Percentiles rank a stretch among this genome's conserved stretches.
These are phyloP conservation scores for Raja brachyura DNA, from an alignment of 2,113 vertebrate genomes.

Conservation along the genomic window DNA sequence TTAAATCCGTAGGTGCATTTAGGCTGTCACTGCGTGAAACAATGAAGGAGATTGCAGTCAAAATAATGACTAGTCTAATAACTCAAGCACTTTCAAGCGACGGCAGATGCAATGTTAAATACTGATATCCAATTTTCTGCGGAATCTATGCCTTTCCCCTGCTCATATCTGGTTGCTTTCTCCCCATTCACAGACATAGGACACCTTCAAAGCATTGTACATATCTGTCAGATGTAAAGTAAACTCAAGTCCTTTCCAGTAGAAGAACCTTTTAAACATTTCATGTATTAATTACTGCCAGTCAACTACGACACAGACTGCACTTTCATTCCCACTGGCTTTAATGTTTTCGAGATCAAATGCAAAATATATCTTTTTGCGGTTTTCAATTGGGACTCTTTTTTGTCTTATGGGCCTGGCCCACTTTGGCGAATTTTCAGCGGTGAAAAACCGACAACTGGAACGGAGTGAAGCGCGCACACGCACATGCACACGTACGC, in stretches of 20 bases:
- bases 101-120: background rate
- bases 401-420: background rate
- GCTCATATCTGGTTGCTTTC: background rate
- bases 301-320: background rate
- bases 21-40: background rate
- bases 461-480: too few relatives aligned
- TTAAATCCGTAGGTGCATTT: background rate
- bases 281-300: background rate
- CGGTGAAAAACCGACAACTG: too few relatives aligned
- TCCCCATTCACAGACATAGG: background rate
- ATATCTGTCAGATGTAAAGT: background rate
- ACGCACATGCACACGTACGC: too few relatives aligned
- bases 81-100: background rate
- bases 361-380: background rate
- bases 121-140: background rate
- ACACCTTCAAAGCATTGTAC: background rate
- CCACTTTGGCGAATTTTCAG: too few relatives aligned
- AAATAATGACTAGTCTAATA: background rate
- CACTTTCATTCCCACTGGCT: background rate
- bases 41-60: background rate
- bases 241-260: background rate
- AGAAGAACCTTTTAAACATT: background rate
- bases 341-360: background rate
- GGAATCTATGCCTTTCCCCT: background rate
- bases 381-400: background rate